Evolutionary conservation across 2,797 vertebrate genomes (phyloP).

Genomic region (Limosa lapponica): DNA sequence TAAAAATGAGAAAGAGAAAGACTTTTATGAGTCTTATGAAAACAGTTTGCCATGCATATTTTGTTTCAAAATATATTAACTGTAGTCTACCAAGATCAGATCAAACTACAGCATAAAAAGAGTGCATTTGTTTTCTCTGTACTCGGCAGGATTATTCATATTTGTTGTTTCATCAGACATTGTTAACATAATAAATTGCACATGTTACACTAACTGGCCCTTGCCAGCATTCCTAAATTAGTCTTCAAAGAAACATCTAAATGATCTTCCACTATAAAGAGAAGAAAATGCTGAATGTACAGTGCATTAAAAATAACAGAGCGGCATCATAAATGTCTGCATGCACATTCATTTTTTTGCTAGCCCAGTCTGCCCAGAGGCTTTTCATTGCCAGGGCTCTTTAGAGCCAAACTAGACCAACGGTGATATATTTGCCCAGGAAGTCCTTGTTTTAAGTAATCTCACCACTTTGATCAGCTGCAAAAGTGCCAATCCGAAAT

Average conservation of each 20-base stretch:
- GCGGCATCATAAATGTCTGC: not conserved
- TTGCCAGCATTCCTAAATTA: conserved; percentile 57
- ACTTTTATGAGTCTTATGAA: conserved; percentile 38
- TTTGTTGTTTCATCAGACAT: conserved; percentile 61
- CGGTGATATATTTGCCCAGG: not conserved
- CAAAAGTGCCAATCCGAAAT: not conserved
- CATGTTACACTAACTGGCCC: conserved; percentile 10
- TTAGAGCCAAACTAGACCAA: not conserved
- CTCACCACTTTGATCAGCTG: conserved; percentile 19
- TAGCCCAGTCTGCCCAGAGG: not conserved
- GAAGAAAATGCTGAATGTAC: conserved; percentile 25
- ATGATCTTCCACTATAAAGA: conserved; percentile 26
- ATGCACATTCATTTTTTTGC: conserved; percentile 12
- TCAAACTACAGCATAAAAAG: conserved; percentile 38
- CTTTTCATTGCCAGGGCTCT: not conserved
- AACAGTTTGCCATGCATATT: conserved; percentile 47
- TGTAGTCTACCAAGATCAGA: conserved; percentile 38
- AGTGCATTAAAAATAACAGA: conserved; percentile 28
- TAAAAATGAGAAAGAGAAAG: conserved; percentile 17
- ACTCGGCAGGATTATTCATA: conserved; percentile 47
- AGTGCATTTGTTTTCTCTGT: conserved; percentile 33
- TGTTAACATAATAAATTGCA: conserved; percentile 66
- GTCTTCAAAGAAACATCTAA: conserved; percentile 56
- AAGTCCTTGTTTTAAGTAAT: not conserved
- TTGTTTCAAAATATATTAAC: conserved; percentile 51